Evolutionary conservation across 1,140 invertebrate genomes (phyloP), one percentile per base, ranked within the genome.

Genomic region (Penaeus japonicus): DNA sequence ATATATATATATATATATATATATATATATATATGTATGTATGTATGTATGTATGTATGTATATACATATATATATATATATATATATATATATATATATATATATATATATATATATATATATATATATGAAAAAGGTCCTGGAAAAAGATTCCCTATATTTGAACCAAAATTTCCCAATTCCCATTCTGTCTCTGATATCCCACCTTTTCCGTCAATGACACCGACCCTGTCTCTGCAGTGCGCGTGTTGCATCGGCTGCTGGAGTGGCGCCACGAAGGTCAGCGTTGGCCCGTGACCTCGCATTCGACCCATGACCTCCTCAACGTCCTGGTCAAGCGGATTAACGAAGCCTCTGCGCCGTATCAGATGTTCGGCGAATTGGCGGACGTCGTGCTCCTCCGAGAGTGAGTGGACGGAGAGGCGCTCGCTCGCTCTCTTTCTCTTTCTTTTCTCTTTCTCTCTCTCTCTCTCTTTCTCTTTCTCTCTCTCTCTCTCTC

Each of bases 361-460:
- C 91, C 91, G 15, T 94, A 94, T 90, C 93, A 94, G 90, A 94
- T 94, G 93, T 93, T 93, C 91, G 91, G 91, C 53, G 90, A 92
- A 20, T 87, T 93, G 18, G 91, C 91, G 12, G 92, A 93, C 81
- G 77, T 93, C 47, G 89, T 92, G 4, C 65, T 91, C 57, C 86
- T 92, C 57, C 87, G 91, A 82, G 84, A 90, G 92, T 92, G 90
- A 91, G 91, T 91, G 32, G 77, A 79, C 17, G 54, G 39, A 79
- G 32, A 79, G 77, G n/a, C 57, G 15, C 73, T 32, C 27, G 3
- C 73, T 32, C 73, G 27, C 73, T 24, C 62, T 30, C 62, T 18
- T 0, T 10, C 35, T 39, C 24, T 1, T 15, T 15, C 47, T 12
- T 47, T 15, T 12, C 47, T 47, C 47, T 47, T 15, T 47, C 47